These are phyloP conservation scores for Eulemur coronatus DNA, from an alignment of 2,797 vertebrate genomes.

Conservation along the genomic window DNA sequence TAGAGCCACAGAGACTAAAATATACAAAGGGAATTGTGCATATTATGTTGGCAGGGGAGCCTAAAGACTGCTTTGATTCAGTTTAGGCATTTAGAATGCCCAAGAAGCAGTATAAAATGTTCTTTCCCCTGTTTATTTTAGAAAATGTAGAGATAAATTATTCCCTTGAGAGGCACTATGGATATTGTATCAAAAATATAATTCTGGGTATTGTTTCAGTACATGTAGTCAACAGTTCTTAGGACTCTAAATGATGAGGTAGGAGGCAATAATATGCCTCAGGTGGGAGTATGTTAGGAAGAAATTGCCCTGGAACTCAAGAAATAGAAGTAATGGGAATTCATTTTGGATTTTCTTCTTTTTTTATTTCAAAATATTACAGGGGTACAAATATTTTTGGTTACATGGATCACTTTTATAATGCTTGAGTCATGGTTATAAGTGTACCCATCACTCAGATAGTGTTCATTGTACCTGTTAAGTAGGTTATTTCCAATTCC, in stretches of 20 bases:
- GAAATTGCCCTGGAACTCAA: neutral
- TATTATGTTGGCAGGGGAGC: neutral
- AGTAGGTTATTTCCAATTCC: no score
- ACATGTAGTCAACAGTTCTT: neutral
- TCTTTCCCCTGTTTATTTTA: neutral
- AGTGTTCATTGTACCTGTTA: no score
- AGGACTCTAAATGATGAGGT: neutral
- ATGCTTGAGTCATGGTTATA: no score
- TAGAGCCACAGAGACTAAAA: constrained; percentile 20
- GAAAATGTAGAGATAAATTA: neutral
- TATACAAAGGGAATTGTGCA: neutral
- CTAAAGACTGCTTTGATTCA: constrained; percentile 13
- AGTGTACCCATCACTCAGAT: no score
- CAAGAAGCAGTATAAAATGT: neutral
- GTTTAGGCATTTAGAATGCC: neutral
- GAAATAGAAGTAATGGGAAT: neutral
- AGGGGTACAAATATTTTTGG: no score
- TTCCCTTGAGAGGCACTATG: neutral
- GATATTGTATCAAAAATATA: neutral
- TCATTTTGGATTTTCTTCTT: neutral
- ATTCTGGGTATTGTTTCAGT: neutral
- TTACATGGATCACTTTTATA: no score
- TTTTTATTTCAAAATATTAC: no score
- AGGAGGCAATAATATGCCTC: neutral
- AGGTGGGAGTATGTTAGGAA: neutral